A percentile compares a stretch with the other conserved stretches of the same genome.
Conservation (phyloP, 2,888 invertebrate genomes). For the Keiferia lycopersicella region DNA sequence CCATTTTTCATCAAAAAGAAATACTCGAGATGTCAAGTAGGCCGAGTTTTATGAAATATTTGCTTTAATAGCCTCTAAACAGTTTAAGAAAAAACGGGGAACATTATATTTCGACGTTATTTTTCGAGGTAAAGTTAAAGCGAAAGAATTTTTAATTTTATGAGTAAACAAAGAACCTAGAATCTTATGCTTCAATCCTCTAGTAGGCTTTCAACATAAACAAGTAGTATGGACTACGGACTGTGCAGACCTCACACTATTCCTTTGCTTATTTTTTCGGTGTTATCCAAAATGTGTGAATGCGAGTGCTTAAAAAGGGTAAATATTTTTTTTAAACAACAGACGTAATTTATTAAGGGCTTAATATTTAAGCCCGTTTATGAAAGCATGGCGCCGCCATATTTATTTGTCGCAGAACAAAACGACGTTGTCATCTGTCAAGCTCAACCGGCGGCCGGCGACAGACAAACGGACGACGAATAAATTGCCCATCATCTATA, state of each 20-base stretch:
- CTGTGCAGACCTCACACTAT: too few relatives aligned
- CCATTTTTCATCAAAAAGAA: slow-evolving; percentile 2
- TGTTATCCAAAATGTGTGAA: too few relatives aligned
- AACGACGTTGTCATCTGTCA: slow-evolving; percentile 69
- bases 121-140: too few relatives aligned
- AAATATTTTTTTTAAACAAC: too few relatives aligned
- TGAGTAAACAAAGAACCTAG: too few relatives aligned
- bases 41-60: not conserved
- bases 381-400: slow-evolving; percentile 70
- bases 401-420: slow-evolving; percentile 72
- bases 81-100: not conserved
- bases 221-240: too few relatives aligned
- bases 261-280: too few relatives aligned
- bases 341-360: slow-evolving; percentile 69
- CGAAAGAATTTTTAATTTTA: too few relatives aligned
- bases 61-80: not conserved
- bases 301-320: too few relatives aligned
- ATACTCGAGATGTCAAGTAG: not conserved
- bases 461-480: slow-evolving; percentile 67
- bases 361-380: slow-evolving; percentile 74
- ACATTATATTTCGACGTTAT: too few relatives aligned
- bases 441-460: slow-evolving; percentile 72
- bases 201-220: too few relatives aligned
- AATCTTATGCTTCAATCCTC: too few relatives aligned
- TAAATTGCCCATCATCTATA: slow-evolving; percentile 71